Base-by-base conservation (phyloP, 2,888 invertebrate genomes). In the Encarsia formosa region DNA sequence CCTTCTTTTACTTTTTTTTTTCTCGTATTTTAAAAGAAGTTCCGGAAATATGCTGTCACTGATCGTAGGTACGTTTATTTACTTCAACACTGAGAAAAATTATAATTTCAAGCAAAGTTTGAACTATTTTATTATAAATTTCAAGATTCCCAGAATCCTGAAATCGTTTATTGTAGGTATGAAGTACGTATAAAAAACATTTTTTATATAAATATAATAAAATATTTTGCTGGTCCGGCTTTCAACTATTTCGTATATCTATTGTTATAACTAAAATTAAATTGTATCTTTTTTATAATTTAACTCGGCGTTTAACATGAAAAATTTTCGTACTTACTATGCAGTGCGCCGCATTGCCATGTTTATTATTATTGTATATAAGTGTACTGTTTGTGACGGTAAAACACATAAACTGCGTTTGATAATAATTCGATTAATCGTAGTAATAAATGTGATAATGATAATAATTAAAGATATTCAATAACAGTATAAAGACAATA, bases 11-110 rank as follows among this genome's bases (percentile, higher is more conserved):
- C 20, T 13, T 16, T n/a, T n/a, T n/a, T n/a, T n/a, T n/a, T n/a
- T n/a, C n/a, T n/a, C n/a, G n/a, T n/a, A n/a, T n/a, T n/a, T n/a
- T n/a, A n/a, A n/a, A 53, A 58, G 57, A 61, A 66, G 65, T 58
- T 62, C 61, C 67, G 56, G 61, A 68, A 68, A 68, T 61, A 59
- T 60, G 49, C 63, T 20, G 39, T n/a, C 31, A 39, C 39, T n/a
- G 32, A 39, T 48, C 45, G 41, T 16, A 43, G 39, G 19, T 34
- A 48, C 16, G 4, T 8, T 20, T 31, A 16, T 29, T 16, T 18
- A 2, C 11, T 31, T 15, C 15, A 16, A 31, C 19, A 35, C 5
- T 15, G 44, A 34, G 31, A 45, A 19, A 39, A 24, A 35, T n/a
- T 43, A 13, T 13, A 15, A 45, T 47, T 23, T 42, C 38, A 44